Percentiles rank a stretch among this genome's conserved stretches.
Conservation (phyloP, 2,113 vertebrate species). For the Struthidea cinerea region DNA sequence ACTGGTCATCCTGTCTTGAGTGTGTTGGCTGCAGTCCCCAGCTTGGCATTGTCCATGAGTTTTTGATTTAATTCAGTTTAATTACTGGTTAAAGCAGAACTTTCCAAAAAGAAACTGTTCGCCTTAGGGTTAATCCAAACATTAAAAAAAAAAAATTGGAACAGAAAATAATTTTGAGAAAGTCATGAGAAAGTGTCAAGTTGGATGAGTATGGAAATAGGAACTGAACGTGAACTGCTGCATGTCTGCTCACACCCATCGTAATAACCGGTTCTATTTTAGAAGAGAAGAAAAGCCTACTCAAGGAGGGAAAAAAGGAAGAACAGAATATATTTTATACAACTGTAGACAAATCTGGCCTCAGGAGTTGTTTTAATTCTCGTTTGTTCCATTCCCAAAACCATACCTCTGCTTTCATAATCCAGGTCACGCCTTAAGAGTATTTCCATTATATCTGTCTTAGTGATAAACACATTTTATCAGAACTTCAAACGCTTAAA, state of each 20-base stretch:
- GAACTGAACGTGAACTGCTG: conserved; percentile 62
- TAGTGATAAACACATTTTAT: conserved; percentile 67
- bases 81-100: background rate
- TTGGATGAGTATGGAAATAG: conserved; percentile 50
- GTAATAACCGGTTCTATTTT: conserved; percentile 62
- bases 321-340: conserved; percentile 49
- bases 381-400: conserved; percentile 67
- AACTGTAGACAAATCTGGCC: conserved; percentile 61
- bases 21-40: background rate
- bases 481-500: conserved; percentile 65
- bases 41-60: background rate
- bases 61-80: background rate
- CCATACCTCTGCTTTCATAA: conserved; percentile 65
- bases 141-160: background rate
- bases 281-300: conserved; percentile 55
- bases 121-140: background rate
- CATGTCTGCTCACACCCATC: conserved; percentile 39
- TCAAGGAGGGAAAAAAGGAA: conserved; percentile 55
- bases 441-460: conserved; percentile 65
- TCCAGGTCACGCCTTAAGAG: conserved; percentile 64
- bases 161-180: conserved; percentile 13
- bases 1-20: background rate
- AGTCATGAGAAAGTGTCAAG: conserved; percentile 52
- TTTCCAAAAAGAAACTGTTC: background rate
- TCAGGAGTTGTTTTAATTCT: conserved; percentile 68